Base-by-base conservation (phyloP, 2,797 vertebrate species). In the Zenarchopterus dispar region DNA sequence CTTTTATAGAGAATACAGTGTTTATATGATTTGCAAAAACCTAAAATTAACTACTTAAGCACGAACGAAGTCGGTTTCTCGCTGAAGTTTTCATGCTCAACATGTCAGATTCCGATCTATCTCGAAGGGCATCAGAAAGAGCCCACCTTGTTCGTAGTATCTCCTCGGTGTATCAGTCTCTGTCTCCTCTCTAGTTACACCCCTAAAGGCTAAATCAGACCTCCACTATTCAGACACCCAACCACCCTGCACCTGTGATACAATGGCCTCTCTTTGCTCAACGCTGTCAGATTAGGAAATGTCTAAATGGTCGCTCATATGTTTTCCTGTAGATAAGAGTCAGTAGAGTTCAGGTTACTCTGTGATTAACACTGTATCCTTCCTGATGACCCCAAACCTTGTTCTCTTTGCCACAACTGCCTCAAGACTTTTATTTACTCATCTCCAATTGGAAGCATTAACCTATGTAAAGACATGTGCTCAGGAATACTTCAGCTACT, bases 301-400 rank as follows among this genome's bases (percentile, higher is more conserved):
- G 81, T 90, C 86, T 85, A 75, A 91, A 84, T 91, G 90, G 88
- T 80, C 81, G 88, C 88, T 92, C 86, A 87, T 85, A 88, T 87
- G 89, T 91, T 88, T 70, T 74, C 50, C 70, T 65, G 62, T 64
- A 86, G 91, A 90, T 90, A 89, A 91, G 84, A 77, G 59, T 56
- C 45, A 19, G 39, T 61, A 50, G 75, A 87, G 85, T 87, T 90
- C 88, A 78, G 84, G 83, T 92, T 89, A 88, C 90, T 73, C 86
- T 69, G 19, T 67, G 86, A 89, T 89, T 88, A 91, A 79, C 73
- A 67, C 66, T 75, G 75, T 64, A 81, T 91, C 88, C 82, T 89
- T 84, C 83, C 88, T 86, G 88, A 85, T 86, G 77, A 80, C 82
- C 73, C 70, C 59, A 6, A 69, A 79, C 70, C 70, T 42, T 51